Evolutionary conservation across 2,888 invertebrate species (phyloP).

Genomic region (Conus canariensis): DNA sequence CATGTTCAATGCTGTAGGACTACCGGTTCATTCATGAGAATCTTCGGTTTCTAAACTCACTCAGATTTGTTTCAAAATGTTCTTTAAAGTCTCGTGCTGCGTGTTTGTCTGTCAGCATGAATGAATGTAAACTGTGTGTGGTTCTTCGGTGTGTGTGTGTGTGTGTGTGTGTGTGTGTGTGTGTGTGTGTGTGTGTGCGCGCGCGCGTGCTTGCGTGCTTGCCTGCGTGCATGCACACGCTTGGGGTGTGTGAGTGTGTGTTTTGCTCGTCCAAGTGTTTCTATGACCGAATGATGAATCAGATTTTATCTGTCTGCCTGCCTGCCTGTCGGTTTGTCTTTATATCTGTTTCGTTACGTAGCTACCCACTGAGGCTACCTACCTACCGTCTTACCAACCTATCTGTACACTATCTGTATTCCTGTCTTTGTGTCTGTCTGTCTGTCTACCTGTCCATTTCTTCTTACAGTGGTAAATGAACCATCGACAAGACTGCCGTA

Average conservation of each 20-base stretch:
- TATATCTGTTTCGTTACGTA: not conserved
- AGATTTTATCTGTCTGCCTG: not conserved
- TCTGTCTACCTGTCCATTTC: not conserved
- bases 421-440: constrained; percentile 5
- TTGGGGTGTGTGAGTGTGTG: not conserved
- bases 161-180: too few relatives aligned
- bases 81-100: too few relatives aligned
- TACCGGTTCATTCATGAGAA: too few relatives aligned
- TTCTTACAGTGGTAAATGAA: not conserved
- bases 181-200: not conserved
- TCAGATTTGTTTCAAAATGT: too few relatives aligned
- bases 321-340: constrained; percentile 3
- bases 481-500: too few relatives aligned
- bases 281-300: not conserved
- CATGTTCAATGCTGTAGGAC: too few relatives aligned
- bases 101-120: too few relatives aligned
- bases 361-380: not conserved
- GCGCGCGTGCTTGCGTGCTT: not conserved
- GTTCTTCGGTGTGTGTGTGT: too few relatives aligned
- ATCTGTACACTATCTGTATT: not conserved
- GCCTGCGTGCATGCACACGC: not conserved
- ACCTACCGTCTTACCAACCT: too few relatives aligned
- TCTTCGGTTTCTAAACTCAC: too few relatives aligned
- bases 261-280: too few relatives aligned
- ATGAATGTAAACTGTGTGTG: not conserved